Percentiles rank a stretch among this genome's conserved stretches.
Conservation (phyloP, 1,140 invertebrate species). For the Hyles vespertilio region DNA sequence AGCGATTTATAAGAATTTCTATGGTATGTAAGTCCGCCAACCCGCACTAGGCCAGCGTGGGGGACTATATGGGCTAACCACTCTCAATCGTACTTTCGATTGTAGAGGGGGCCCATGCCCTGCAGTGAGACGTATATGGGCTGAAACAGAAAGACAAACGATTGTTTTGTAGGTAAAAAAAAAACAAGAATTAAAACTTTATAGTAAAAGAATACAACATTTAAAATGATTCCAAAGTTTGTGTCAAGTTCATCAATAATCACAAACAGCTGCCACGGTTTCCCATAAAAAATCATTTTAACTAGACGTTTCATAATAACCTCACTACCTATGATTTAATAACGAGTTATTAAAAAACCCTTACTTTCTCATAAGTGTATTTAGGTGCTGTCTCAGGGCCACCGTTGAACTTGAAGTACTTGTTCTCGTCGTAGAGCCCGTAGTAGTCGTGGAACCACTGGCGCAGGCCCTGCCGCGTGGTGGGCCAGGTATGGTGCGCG, state of each 20-base stretch:
- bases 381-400: slow-evolving; percentile 35
- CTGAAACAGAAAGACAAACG: no score
- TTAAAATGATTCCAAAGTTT: background rate
- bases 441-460: slow-evolving; percentile 43
- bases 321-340: no score
- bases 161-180: no score
- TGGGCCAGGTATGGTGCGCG: slow-evolving; percentile 25
- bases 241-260: no score
- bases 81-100: no score
- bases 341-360: background rate
- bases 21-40: no score
- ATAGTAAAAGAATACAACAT: background rate
- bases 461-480: slow-evolving; percentile 7
- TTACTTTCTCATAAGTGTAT: slow-evolving; percentile 47
- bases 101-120: no score
- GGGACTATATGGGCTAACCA: no score
- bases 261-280: no score
- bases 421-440: slow-evolving; percentile 31
- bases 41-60: no score
- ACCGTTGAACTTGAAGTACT: slow-evolving; percentile 32
- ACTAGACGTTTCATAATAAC: background rate
- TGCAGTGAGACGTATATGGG: no score
- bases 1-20: no score
- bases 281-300: background rate
- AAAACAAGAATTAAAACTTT: background rate